Evolutionary conservation across 2,888 invertebrate species (phyloP).

Genomic region (Caenorhabditis sp.): DNA sequence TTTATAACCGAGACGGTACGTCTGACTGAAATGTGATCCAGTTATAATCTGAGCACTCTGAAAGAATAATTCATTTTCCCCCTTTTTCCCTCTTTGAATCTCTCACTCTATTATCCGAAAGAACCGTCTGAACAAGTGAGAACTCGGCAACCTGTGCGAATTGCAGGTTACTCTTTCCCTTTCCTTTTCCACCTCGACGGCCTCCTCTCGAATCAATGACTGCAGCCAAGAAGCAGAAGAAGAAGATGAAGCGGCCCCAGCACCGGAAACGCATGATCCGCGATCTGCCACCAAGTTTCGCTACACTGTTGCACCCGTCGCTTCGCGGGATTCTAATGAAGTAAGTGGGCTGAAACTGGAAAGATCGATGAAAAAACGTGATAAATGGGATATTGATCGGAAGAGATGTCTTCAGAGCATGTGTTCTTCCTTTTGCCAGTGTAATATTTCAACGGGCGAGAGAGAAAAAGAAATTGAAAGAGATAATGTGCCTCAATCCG

Average conservation of each 20-base stretch:
- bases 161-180: conserved; percentile 78
- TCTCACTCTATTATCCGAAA: conserved; percentile 76
- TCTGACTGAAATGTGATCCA: conserved; percentile 77
- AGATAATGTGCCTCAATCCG: conserved; percentile 14
- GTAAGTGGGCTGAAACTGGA: conserved; percentile 16
- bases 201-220: conserved; percentile 69
- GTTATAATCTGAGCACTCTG: conserved; percentile 78
- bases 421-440: conserved; percentile 28
- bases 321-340: conserved; percentile 34
- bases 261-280: conserved; percentile 49
- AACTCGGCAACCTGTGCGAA: conserved; percentile 79
- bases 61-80: neutral
- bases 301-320: conserved; percentile 57
- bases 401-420: conserved; percentile 4
- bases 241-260: conserved; percentile 31
- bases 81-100: conserved; percentile 1
- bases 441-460: conserved; percentile 21
- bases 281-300: conserved; percentile 46
- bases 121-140: conserved; percentile 72
- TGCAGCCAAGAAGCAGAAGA: conserved; percentile 19
- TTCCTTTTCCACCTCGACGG: conserved; percentile 70
- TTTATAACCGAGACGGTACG: conserved; percentile 87
- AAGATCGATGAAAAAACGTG: neutral
- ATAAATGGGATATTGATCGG: conserved; percentile 19
- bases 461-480: neutral